Base-by-base conservation (phyloP, 2,797 vertebrate species). In the Diceros bicornis region DNA sequence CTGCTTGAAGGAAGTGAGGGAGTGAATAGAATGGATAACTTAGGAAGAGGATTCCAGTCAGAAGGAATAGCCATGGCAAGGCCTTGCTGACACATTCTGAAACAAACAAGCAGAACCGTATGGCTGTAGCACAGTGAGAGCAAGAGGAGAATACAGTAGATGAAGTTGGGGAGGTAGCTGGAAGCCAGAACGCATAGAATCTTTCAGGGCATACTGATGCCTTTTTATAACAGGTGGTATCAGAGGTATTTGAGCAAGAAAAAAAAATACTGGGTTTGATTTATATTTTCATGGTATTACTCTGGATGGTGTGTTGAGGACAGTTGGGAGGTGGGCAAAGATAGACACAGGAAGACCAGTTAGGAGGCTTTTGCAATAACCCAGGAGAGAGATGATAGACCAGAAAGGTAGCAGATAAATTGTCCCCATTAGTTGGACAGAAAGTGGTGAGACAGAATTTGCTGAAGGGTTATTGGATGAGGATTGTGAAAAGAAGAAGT, bases 1-100 rank as follows among this genome's bases (percentile, higher is more conserved):
- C 23, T 32, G 23, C 32, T 34, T 14, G 25, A 59, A 69, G 18
- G 1, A 93, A 23, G 7, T 29, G 52, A 71, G 9, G 18, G 25
- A 37, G 4, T 1, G 7, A 20, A 11, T 1, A 0, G 37, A 32
- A 25, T 44, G 11, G 20, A 17, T 20, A 57, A 68, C 3, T 27
- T 71, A 32, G 10, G 3, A 29, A 17, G 18, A 66, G 1, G 7
- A 29, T 34, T 52, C 20, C 29, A 57, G 47, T 41, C 41, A 41
- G 13, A 74, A 47, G 47, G 21, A 55, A 25, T 14, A 20, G 3
- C 16, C 14, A n/a, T 16, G 21, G 25, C 11, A 50, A 41, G 64
- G 8, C 25, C 23, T 52, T 32, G 2, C 23, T 32, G n/a, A 37
- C 25, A 66, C 7, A 37, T 50, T 18, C 16, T 27, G n/a, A 25